A percentile compares a stretch with the other conserved stretches of the same genome.
Conservation (phyloP, 2,113 vertebrate genomes). For the Trichomycterus rosablanca region DNA sequence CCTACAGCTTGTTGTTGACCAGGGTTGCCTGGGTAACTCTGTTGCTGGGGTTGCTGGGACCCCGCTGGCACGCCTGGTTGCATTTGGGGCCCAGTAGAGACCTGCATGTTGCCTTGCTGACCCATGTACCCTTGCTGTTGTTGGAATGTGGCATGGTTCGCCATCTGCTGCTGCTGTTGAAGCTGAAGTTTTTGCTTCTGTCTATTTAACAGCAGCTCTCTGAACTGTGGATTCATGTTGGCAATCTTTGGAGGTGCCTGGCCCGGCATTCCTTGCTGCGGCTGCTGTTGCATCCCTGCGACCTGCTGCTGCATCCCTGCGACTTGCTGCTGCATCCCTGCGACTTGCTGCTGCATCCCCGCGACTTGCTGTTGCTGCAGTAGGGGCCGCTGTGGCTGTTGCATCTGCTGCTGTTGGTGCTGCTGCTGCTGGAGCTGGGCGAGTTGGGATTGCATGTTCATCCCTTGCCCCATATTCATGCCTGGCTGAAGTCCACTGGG, state of each 20-base stretch:
- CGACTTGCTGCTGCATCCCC: slow-evolving; percentile 55
- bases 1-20: slow-evolving; percentile 68
- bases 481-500: slow-evolving; percentile 72
- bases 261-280: slow-evolving; percentile 77
- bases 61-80: slow-evolving; percentile 40
- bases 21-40: slow-evolving; percentile 65
- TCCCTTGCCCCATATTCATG: slow-evolving; percentile 75
- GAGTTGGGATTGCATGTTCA: slow-evolving; percentile 67
- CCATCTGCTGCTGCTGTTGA: slow-evolving; percentile 73
- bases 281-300: slow-evolving; percentile 58
- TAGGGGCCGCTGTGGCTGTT: slow-evolving; percentile 75
- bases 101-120: slow-evolving; percentile 66
- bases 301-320: slow-evolving; percentile 56
- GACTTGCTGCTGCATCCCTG: slow-evolving; percentile 55
- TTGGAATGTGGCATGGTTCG: slow-evolving; percentile 85
- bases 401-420: slow-evolving; percentile 62
- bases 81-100: too few relatives aligned
- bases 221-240: slow-evolving; percentile 74
- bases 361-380: slow-evolving; percentile 63
- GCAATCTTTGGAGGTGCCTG: slow-evolving; percentile 71
- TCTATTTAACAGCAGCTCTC: slow-evolving; percentile 84
- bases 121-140: slow-evolving; percentile 85
- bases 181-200: slow-evolving; percentile 70
- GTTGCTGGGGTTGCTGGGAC: slow-evolving; percentile 70
- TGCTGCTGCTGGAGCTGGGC: slow-evolving; percentile 73